Evolutionary conservation across 2,113 vertebrate genomes (phyloP).

Genomic region (Brachypodius melanocephalos): DNA sequence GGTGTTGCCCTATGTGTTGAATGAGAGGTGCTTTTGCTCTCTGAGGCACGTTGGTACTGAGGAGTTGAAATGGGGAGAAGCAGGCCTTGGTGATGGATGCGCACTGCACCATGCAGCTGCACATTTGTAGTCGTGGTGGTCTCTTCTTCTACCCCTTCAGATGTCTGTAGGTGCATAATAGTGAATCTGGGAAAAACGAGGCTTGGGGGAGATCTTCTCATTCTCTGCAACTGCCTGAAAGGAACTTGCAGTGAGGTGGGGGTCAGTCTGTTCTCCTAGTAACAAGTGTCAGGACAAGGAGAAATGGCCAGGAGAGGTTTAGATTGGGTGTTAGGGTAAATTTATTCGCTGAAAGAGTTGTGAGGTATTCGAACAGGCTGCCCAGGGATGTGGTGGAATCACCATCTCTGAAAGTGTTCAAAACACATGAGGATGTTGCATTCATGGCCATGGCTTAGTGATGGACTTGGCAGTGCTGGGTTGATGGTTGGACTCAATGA

Average conservation of each 20-base stretch:
- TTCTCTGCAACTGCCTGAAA: neutral
- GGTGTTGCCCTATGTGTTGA: neutral
- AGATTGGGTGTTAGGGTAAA: neutral
- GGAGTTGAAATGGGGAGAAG: neutral
- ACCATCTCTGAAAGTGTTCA: neutral
- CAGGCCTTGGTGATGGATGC: neutral
- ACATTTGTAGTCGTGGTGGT: accelerated
- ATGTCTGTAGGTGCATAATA: too few species aligned
- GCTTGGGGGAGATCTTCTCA: neutral
- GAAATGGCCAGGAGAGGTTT: neutral
- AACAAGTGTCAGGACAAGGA: neutral
- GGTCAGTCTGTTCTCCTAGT: neutral
- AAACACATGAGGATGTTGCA: accelerated
- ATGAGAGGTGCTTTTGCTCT: neutral
- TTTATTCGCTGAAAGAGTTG: neutral
- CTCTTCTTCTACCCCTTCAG: neutral
- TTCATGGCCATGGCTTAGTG: neutral
- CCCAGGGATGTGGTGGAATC: neutral
- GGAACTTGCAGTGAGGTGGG: neutral
- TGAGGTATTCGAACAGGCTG: neutral
- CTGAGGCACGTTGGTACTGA: accelerated
- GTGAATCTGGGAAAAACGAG: neutral
- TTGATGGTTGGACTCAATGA: neutral
- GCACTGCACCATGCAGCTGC: neutral
- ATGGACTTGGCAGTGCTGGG: neutral